Evolutionary conservation across 2,113 vertebrate species (phyloP).

Genomic region (Acanthochromis polyacanthus): DNA sequence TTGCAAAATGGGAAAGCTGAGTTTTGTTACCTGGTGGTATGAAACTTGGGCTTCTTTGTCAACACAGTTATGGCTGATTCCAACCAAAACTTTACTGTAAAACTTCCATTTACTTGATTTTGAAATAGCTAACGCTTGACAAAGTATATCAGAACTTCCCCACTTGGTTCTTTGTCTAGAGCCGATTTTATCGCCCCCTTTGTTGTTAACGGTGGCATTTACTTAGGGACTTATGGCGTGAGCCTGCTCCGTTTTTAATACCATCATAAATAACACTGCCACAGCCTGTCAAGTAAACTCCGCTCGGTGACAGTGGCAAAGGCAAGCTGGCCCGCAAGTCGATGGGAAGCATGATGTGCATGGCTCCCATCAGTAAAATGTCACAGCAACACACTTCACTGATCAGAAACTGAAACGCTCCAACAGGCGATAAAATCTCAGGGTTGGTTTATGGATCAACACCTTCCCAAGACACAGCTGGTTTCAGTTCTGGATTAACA

Average conservation of each 20-base stretch:
- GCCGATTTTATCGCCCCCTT: constrained; percentile 42
- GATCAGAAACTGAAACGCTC: constrained; percentile 38
- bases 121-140: neutral
- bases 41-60: neutral
- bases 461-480: neutral
- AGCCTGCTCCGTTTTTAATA: constrained; percentile 70
- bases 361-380: constrained; percentile 61
- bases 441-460: constrained; percentile 15
- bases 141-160: constrained; percentile 39
- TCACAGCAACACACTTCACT: constrained; percentile 51
- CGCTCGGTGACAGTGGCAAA: constrained; percentile 38
- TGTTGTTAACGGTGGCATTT: constrained; percentile 60
- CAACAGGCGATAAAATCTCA: neutral
- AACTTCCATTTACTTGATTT: neutral
- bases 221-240: constrained; percentile 50
- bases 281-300: constrained; percentile 72
- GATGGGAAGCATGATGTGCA: constrained; percentile 39
- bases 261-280: constrained; percentile 76
- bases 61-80: neutral
- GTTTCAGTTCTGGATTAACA: neutral
- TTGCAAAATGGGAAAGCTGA: neutral
- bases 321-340: constrained; percentile 30
- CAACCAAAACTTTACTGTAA: neutral
- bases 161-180: constrained; percentile 28
- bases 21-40: neutral